These are phyloP conservation scores for Drosophila nr. fundita DNA, from an alignment of 2,888 invertebrate genomes.

Conservation along the genomic window DNA sequence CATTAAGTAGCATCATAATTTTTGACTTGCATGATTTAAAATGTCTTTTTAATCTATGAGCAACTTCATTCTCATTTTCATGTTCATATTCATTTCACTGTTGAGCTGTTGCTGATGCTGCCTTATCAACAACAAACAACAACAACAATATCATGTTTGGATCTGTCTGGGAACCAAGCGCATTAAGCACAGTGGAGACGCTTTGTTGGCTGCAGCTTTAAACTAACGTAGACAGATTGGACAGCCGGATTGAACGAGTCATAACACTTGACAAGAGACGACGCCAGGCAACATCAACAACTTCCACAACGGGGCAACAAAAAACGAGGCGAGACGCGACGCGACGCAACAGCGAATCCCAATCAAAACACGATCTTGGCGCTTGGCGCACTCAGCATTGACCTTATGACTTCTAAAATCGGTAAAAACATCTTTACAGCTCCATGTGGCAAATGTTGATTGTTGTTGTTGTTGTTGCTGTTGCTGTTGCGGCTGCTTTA, in stretches of 20 bases:
- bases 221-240: constrained; percentile 48
- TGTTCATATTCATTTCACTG: constrained; percentile 42
- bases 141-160: constrained; percentile 37
- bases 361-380: constrained; percentile 77
- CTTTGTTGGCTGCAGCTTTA: constrained; percentile 62
- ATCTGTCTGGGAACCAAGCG: constrained; percentile 62
- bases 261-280: constrained; percentile 75
- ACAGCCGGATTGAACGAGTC: constrained; percentile 62
- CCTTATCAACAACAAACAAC: constrained; percentile 59
- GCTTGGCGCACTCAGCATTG: constrained; percentile 77
- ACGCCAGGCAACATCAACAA: constrained; percentile 43
- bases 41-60: constrained; percentile 11
- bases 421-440: constrained; percentile 82
- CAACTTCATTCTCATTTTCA: constrained; percentile 40
- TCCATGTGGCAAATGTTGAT: constrained; percentile 64
- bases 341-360: constrained; percentile 44
- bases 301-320: constrained; percentile 29
- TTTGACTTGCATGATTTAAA: not conserved
- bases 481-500: constrained; percentile 36
- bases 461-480: constrained; percentile 43
- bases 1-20: not conserved
- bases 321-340: constrained; percentile 21
- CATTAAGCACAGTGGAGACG: constrained; percentile 48
- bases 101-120: constrained; percentile 51
- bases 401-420: constrained; percentile 83